Conservation (phyloP, 2,888 invertebrate genomes). For the Asteroscopus sphinx region DNA sequence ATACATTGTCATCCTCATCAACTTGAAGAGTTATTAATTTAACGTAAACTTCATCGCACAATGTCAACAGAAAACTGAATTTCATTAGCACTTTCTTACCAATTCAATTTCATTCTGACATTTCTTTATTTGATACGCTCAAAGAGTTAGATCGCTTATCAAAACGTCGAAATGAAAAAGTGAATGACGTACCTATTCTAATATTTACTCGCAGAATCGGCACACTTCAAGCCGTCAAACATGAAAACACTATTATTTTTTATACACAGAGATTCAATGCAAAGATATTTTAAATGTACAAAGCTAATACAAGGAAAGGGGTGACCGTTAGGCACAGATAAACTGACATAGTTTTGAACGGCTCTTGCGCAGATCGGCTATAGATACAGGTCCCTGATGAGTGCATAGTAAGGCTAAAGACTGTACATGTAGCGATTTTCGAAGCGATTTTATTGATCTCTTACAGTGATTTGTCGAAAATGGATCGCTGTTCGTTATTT, state of each 20-base stretch:
- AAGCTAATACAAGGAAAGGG: slow-evolving; percentile 74
- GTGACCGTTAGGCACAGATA: slow-evolving; percentile 83
- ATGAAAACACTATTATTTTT: slow-evolving; percentile 51
- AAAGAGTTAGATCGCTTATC: slow-evolving; percentile 44
- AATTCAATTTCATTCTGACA: slow-evolving; percentile 35
- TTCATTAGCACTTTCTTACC: slow-evolving; percentile 17
- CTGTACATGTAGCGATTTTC: slow-evolving; percentile 1
- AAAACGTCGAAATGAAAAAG: slow-evolving; percentile 39
- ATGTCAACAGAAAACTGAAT: slow-evolving; percentile 1
- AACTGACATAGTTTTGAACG: slow-evolving; percentile 77
- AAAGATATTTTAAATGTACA: slow-evolving; percentile 65
- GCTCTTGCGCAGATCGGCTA: slow-evolving; percentile 33
- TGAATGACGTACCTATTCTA: slow-evolving; percentile 48
- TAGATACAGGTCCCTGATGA: slow-evolving; percentile 37
- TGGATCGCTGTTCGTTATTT: too few species aligned
- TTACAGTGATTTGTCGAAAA: too few species aligned
- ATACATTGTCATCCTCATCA: too few species aligned
- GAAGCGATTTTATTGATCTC: slow-evolving; percentile 1
- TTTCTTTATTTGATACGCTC: slow-evolving; percentile 41
- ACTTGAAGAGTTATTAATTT: too few species aligned
- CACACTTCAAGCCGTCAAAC: slow-evolving; percentile 42
- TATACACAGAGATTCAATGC: slow-evolving; percentile 52
- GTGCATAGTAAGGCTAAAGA: slow-evolving; percentile 5
- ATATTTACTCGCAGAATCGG: slow-evolving; percentile 37
- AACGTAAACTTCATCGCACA: slow-evolving; percentile 1